Evolutionary conservation across 64 coral and sea anemone genomes (phyloP).

Genomic region (Anthopleura sola): DNA sequence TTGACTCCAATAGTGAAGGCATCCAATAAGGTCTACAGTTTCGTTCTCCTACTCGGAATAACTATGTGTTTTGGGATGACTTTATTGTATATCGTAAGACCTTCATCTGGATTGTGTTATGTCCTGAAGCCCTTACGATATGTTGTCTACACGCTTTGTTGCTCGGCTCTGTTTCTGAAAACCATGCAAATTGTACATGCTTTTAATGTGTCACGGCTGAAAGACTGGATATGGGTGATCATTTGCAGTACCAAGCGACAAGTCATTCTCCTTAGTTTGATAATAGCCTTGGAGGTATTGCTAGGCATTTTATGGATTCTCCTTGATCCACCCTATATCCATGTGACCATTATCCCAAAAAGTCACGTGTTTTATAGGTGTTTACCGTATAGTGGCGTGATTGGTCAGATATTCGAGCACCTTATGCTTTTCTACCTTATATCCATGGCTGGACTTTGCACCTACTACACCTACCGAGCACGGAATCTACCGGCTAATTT

Average conservation of each 20-base stretch:
- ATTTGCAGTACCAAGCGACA: conserved; percentile 23
- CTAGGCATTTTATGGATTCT: conserved; percentile 29
- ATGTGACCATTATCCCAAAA: not conserved
- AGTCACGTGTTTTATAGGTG: conserved; percentile 37
- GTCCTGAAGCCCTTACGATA: conserved; percentile 36
- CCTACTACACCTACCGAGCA: conserved; percentile 44
- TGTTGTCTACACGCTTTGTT: conserved; percentile 20
- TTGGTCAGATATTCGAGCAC: conserved; percentile 1
- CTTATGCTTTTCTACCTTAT: conserved; percentile 8
- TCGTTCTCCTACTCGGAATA: conserved; percentile 29
- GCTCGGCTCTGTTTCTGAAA: conserved; percentile 57
- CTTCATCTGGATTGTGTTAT: conserved; percentile 29
- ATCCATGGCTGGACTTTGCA: conserved; percentile 27
- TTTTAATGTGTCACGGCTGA: conserved; percentile 16
- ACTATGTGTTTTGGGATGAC: conserved; percentile 25
- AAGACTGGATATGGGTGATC: not conserved
- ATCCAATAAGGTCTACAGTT: conserved; percentile 42
- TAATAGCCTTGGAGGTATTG: not conserved
- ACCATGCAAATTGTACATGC: conserved; percentile 40
- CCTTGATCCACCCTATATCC: conserved; percentile 33
- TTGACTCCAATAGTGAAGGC: conserved; percentile 51
- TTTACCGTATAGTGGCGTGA: not conserved
- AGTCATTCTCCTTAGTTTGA: not conserved
- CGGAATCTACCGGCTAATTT: conserved; percentile 68
- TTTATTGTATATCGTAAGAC: conserved; percentile 10